Percentiles rank a stretch among this genome's conserved stretches.
Evolutionary conservation across 1,140 invertebrate genomes (phyloP).

Genomic region (Condylostylus longicornis): DNA sequence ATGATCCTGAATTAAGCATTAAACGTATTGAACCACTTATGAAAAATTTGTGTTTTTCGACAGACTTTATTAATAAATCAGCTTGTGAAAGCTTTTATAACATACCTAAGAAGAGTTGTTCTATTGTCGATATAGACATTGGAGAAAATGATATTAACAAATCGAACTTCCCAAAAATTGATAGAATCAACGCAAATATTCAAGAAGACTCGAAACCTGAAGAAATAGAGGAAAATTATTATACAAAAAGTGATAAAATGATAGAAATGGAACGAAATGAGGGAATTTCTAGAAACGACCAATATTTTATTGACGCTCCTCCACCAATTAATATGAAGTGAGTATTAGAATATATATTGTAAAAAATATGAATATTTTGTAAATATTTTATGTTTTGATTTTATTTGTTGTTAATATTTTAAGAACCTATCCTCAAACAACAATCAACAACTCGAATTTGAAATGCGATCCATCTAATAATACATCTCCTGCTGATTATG

Average conservation of each 20-base stretch:
- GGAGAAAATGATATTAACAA: neutral
- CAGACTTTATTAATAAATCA: constrained; percentile 3
- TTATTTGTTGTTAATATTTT: neutral
- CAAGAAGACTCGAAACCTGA: constrained; percentile 18
- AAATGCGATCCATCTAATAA: too few relatives aligned
- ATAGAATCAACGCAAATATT: constrained; percentile 14
- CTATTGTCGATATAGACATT: constrained; percentile 16
- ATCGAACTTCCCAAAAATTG: too few relatives aligned
- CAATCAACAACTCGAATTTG: too few relatives aligned
- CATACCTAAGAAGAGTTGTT: constrained; percentile 37
- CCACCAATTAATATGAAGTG: constrained; percentile 2
- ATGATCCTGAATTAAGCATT: constrained; percentile 2
- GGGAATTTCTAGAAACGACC: neutral
- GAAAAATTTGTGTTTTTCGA: constrained; percentile 6
- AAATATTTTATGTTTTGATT: neutral
- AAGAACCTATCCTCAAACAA: too few relatives aligned
- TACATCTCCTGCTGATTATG: constrained; percentile 20
- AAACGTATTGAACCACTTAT: constrained; percentile 8
- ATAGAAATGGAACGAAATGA: constrained; percentile 19
- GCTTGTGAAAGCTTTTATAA: constrained; percentile 31
- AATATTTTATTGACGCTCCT: neutral
- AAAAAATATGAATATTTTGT: neutral
- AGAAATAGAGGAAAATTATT: constrained; percentile 23
- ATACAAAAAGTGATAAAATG: constrained; percentile 21
- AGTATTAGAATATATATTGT: neutral